Evolutionary conservation across 2,113 vertebrate genomes (phyloP).

Genomic region (Trochalopteron elliotii): DNA sequence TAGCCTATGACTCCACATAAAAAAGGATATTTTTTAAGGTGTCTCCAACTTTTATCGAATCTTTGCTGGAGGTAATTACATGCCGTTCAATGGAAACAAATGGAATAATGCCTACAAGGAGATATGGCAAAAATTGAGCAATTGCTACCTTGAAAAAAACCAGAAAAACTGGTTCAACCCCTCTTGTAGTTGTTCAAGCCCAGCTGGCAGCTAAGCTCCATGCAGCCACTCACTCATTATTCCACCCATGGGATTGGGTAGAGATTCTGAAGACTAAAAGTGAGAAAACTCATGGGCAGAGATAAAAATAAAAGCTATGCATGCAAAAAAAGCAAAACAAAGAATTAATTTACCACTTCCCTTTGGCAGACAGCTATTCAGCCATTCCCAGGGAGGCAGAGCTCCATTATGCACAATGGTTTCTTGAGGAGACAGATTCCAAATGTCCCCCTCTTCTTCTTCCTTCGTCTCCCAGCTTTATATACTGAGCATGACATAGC

Average conservation of each 20-base stretch:
- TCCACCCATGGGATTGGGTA: too few species aligned
- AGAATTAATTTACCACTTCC: not conserved
- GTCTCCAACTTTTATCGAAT: not conserved
- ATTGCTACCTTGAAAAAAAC: accelerated
- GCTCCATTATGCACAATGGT: not conserved
- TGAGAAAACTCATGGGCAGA: not conserved
- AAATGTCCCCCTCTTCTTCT: not conserved
- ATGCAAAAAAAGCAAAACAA: not conserved
- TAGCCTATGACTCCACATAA: not conserved
- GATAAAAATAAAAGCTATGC: not conserved
- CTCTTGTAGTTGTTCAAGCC: not conserved
- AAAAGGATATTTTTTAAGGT: not conserved
- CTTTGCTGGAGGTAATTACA: not conserved
- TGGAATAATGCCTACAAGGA: not conserved
- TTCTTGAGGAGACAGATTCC: not conserved
- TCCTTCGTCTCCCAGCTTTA: not conserved
- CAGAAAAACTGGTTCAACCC: accelerated
- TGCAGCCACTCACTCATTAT: accelerated
- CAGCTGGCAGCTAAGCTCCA: not conserved
- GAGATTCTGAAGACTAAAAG: not conserved
- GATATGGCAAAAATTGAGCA: not conserved
- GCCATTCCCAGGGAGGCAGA: not conserved
- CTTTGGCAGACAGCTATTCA: not conserved
- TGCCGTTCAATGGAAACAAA: not conserved
- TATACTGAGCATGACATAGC: not conserved